Evolutionary conservation across 2,888 invertebrate species (phyloP), one percentile per base, ranked within the genome.

Genomic region (Polyommatus icarus): DNA sequence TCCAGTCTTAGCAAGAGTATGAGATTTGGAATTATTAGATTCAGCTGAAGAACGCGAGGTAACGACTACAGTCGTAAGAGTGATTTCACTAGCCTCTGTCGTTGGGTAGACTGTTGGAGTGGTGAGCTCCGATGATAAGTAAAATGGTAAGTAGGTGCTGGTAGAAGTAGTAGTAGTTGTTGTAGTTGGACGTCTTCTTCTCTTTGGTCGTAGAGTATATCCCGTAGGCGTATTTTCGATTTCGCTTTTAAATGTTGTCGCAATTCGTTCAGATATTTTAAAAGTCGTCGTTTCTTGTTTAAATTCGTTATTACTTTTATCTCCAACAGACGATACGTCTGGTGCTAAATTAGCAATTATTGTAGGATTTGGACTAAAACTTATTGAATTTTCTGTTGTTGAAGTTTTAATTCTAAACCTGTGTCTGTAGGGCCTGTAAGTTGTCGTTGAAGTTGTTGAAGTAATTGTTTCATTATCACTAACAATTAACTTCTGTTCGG

Each of bases 11-110:
- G 87, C 83, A 46, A 86, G 80, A 61, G 86, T 78, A 20, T 89
- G 78, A 15, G 83, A 87, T 78, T 87, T 89, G 15, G 89, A 88
- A 82, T 86, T 90, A 82, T 86, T 90, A 7, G 91, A 91, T 80
- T 92, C 87, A 10, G 94, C 94, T 18, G 93, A 91, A 6, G 94
- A 89, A 82, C 92, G 89, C 0, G 95, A 94, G 46, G 94, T 95
- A 15, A 93, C 88, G 67, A 89, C 84, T 32, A 90, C 86, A 7
- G 90, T 87, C 80, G 87, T 88, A 20, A 89, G 85, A 12, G 87
- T 83, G 78, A 81, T 85, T 76, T 87, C 85, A n/a, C 83, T 85
- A 71, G 81, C 82, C 77, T 83, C 78, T 78, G 78, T 83, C 46
- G 82, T 78, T 7, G 81, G 71, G 76, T 78, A 79, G 40, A 77